Conservation (phyloP, 2,113 vertebrate genomes). For the Panthera leo region DNA sequence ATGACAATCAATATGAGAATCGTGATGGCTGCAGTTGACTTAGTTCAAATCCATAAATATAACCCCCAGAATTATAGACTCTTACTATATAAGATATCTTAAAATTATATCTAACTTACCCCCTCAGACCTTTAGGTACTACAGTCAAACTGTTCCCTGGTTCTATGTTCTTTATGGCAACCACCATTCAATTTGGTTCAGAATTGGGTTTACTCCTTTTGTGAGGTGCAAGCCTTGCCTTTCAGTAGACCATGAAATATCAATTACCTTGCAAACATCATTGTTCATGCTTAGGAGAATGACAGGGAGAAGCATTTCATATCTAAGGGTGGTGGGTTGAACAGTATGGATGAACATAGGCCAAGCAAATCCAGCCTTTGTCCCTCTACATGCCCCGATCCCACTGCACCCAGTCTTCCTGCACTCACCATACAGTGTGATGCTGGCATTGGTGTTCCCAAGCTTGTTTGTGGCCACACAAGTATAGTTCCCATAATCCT, state of each 20-base stretch:
- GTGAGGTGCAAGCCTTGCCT: background rate
- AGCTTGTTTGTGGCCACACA: constrained; percentile 96
- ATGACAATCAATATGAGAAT: background rate
- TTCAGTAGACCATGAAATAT: background rate
- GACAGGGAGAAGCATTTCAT: background rate
- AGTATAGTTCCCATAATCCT: constrained; percentile 99
- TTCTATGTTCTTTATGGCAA: background rate
- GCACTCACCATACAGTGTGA: constrained; percentile 95
- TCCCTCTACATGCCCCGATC: background rate
- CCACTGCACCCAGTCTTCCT: background rate
- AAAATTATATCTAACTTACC: background rate
- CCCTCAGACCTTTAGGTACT: background rate
- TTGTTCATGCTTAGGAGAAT: background rate
- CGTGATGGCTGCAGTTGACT: background rate
- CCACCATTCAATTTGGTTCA: background rate
- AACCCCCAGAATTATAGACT: background rate
- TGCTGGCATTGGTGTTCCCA: constrained; percentile 97
- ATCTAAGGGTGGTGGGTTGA: background rate
- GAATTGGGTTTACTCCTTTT: background rate
- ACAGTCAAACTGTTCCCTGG: background rate
- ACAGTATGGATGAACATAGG: background rate
- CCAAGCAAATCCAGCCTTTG: background rate
- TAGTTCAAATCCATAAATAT: background rate
- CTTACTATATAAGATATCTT: background rate
- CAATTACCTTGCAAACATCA: background rate